Evolutionary conservation across 2,113 vertebrate genomes (phyloP), one percentile per base, ranked within the genome.

Genomic region (Nannospalax galili): DNA sequence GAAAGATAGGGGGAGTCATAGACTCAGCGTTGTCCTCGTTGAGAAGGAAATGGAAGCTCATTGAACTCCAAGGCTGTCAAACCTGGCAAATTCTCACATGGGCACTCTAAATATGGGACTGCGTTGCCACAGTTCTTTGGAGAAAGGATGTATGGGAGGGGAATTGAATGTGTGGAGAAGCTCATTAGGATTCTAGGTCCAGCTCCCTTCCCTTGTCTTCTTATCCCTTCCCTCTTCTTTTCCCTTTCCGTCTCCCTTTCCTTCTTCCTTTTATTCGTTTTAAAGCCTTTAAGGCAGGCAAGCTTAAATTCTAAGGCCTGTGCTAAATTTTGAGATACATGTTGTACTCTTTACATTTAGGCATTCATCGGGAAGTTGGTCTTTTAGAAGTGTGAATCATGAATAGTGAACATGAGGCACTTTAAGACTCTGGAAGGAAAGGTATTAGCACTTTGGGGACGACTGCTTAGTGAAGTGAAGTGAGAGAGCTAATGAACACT

Each of bases 401-500:
- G 84, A 95, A 92, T 90, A 91, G 96, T 88, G 92, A 95, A 93
- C 82, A 91, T 60, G 93, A 97, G 94, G 67, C 90, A 45, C 94
- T 94, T 93, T 89, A 69, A 94, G 95, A 95, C 42, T 82, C 72
- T 88, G 92, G 78, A 69, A 73, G n/a, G 77, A 73, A 93, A 90
- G 89, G 85, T 96, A 94, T 81, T 84, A 94, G 94, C 84, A 85
- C 97, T 81, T 84, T 94, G 95, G 88, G 94, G 91, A 88, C 37
- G 48, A 56, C 93, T 96, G 89, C 94, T 88, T 78, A 78, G 94
- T 67, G 84, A 67, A 85, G 67, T 30, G 94, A 90, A 88, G 73
- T n/a, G n/a, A n/a, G n/a, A n/a, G 65, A 93, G 89, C 84, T 97
- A 90, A 96, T 95, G 96, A 97, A 89, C 81, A 93, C 92, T 85